These are phyloP conservation scores for Sorex fumeus DNA, from an alignment of 2,113 vertebrate species.

Conservation along the genomic window DNA sequence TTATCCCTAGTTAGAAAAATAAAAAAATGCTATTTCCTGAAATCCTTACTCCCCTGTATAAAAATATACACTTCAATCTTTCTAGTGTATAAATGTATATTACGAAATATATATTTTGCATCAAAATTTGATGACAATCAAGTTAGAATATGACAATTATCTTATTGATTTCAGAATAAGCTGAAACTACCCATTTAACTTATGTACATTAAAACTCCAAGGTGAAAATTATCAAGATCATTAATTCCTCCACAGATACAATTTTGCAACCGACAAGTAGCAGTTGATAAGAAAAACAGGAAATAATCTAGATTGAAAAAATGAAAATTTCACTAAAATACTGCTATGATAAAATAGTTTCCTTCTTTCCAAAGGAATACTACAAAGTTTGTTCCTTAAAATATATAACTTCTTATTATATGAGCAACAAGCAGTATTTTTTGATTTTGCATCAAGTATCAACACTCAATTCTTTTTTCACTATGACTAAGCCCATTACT, in stretches of 20 bases:
- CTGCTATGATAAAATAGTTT: background rate
- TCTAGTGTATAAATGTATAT: background rate
- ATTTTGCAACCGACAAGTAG: background rate
- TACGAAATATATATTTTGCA: background rate
- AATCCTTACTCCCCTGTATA: background rate
- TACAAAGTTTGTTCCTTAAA: background rate
- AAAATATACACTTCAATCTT: background rate
- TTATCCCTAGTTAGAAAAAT: constrained; percentile 23
- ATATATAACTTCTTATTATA: background rate
- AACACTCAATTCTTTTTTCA: constrained; percentile 13
- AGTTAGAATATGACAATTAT: constrained; percentile 18
- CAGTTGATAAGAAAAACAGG: background rate
- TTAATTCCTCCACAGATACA: constrained; percentile 6
- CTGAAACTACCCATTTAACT: background rate
- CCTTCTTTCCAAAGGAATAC: background rate
- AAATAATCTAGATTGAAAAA: background rate
- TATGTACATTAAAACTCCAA: background rate
- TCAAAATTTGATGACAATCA: constrained; percentile 22
- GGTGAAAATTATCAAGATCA: background rate
- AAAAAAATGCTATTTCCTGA: constrained; percentile 13
- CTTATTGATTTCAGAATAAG: constrained; percentile 36
- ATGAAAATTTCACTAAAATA: constrained; percentile 9
- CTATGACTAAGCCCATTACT: constrained; percentile 24
- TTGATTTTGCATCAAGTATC: background rate
- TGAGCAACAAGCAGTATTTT: background rate